Conservation (phyloP, 1,140 invertebrate genomes). For the Drosophila equinoxialis region DNA sequence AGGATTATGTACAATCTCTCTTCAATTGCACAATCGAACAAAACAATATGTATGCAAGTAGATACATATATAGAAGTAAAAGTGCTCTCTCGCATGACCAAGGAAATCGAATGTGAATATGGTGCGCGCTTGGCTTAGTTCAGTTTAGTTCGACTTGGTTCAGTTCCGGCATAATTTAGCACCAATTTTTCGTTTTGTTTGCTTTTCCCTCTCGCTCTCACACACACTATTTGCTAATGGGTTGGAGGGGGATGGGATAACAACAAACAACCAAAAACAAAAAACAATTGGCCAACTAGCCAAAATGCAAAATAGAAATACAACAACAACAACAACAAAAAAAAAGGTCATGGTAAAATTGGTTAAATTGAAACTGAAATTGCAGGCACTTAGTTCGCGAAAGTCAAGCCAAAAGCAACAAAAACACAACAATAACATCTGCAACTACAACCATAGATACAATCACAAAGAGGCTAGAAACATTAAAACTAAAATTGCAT, state of each 20-base stretch:
- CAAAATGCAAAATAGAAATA: constrained; percentile 15
- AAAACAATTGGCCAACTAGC: constrained; percentile 50
- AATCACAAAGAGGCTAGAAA: constrained; percentile 42
- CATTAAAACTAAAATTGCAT: constrained; percentile 56
- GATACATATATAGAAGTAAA: constrained; percentile 35
- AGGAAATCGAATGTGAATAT: constrained; percentile 41
- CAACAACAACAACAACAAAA: constrained; percentile 21
- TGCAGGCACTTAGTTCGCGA: constrained; percentile 70
- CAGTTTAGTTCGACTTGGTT: constrained; percentile 53
- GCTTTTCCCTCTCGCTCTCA: constrained; percentile 60
- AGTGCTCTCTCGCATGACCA: constrained; percentile 46
- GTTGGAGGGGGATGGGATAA: constrained; percentile 43
- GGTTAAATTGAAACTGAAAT: constrained; percentile 77
- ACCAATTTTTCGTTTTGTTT: constrained; percentile 79
- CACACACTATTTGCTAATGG: constrained; percentile 50
- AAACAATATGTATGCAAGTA: constrained; percentile 11
- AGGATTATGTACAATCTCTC: neutral
- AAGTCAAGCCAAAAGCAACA: constrained; percentile 66
- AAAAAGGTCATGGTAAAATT: constrained; percentile 80
- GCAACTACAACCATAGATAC: constrained; percentile 27
- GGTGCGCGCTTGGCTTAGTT: constrained; percentile 2
- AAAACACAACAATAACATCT: constrained; percentile 42
- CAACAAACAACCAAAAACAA: constrained; percentile 4
- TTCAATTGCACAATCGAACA: constrained; percentile 52
- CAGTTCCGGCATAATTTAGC: constrained; percentile 79